These are phyloP conservation scores for Atlantisia rogersi DNA, from an alignment of 2,113 vertebrate genomes.

Conservation along the genomic window DNA sequence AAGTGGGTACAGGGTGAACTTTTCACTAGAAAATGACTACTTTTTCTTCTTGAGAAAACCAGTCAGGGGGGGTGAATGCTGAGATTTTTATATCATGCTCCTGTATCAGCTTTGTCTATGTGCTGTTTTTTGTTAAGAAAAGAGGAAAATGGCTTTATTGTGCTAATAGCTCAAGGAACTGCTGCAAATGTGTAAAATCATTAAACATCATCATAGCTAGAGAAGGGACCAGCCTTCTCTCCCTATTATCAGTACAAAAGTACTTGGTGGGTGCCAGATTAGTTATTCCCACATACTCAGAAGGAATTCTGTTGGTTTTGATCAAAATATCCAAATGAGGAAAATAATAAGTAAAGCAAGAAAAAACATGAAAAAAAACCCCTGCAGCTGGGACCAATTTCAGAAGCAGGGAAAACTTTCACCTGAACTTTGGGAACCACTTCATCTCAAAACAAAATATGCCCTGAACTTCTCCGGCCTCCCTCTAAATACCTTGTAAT, in stretches of 20 bases:
- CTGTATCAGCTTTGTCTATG: not conserved
- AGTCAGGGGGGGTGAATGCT: not conserved
- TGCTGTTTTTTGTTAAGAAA: not conserved
- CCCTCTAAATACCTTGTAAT: not conserved
- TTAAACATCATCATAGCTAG: not conserved
- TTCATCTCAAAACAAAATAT: not conserved
- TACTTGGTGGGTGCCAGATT: not conserved
- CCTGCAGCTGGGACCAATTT: not conserved
- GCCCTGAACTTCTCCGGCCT: not conserved
- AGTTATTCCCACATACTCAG: not conserved
- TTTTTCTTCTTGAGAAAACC: not conserved
- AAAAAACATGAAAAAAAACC: not conserved
- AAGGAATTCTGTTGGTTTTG: not conserved
- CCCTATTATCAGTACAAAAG: not conserved
- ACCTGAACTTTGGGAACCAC: not conserved
- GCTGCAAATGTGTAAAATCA: not conserved
- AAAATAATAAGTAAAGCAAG: not conserved
- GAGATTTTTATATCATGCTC: not conserved
- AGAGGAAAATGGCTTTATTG: not conserved
- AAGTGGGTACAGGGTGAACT: not conserved
- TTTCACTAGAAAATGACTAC: not conserved
- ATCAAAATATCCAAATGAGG: not conserved
- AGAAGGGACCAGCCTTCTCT: not conserved
- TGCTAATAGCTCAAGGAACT: not conserved
- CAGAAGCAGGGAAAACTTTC: not conserved